Evolutionary conservation across 2,888 invertebrate species (phyloP).

Genomic region (Cephus runcator): DNA sequence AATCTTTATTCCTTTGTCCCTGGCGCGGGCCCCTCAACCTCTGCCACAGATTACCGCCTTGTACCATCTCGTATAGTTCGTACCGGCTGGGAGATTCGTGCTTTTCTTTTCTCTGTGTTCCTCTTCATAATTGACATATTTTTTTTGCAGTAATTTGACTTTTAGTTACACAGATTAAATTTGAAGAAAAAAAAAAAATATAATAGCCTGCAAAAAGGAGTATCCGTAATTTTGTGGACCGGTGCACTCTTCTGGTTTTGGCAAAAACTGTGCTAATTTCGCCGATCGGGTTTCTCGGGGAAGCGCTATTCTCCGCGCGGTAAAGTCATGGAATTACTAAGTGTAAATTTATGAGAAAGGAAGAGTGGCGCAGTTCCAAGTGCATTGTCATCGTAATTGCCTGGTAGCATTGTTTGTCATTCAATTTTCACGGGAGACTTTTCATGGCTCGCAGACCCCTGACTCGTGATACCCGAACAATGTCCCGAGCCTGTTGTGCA

Average conservation of each 20-base stretch:
- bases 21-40: slow-evolving; percentile 25
- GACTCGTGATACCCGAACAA: slow-evolving; percentile 6
- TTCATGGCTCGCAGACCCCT: not conserved
- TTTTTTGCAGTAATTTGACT: not conserved
- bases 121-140: not conserved
- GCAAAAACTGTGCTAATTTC: not conserved
- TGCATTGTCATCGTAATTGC: slow-evolving; percentile 42
- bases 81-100: not conserved
- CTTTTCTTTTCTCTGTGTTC: not conserved
- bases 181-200: not conserved
- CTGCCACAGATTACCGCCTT: not conserved
- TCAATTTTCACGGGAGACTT: slow-evolving; percentile 42
- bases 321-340: not conserved
- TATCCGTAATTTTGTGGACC: not conserved
- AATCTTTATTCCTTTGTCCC: slow-evolving; percentile 58
- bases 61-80: not conserved
- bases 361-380: not conserved
- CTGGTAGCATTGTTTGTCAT: slow-evolving; percentile 48
- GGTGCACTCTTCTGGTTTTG: not conserved
- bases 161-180: not conserved
- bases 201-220: not conserved
- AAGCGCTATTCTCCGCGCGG: not conserved
- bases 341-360: not conserved
- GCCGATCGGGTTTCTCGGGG: not conserved
- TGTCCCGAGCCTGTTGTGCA: slow-evolving; percentile 26